These are phyloP conservation scores for Cyphomyrus discorhynchus DNA, from an alignment of 2,113 vertebrate species.

Conservation along the genomic window DNA sequence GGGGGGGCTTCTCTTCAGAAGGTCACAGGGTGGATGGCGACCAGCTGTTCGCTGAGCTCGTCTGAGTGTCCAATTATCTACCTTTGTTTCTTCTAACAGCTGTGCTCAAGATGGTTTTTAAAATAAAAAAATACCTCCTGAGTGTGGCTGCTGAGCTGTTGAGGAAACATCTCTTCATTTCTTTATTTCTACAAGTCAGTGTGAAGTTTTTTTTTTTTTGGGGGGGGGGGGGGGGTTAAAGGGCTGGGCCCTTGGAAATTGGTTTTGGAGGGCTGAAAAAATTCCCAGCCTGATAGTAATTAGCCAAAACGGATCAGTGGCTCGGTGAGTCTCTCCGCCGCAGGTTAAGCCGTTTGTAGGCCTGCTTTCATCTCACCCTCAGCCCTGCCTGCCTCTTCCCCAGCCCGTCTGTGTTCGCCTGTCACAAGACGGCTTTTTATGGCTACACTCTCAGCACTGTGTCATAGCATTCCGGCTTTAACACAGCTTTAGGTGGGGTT, in stretches of 20 bases:
- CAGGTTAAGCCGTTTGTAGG: constrained; percentile 62
- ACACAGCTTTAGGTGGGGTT: neutral
- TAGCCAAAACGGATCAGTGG: constrained; percentile 76
- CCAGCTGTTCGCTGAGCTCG: constrained; percentile 24
- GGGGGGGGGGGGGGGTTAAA: constrained; percentile 53
- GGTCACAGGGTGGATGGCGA: constrained; percentile 37
- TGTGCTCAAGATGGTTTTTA: constrained; percentile 53
- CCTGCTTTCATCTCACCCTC: constrained; percentile 25
- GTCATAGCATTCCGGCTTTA: neutral
- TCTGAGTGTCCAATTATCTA: constrained; percentile 37
- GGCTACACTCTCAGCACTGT: neutral
- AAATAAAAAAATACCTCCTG: constrained; percentile 32
- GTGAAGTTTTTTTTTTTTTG: constrained; percentile 45
- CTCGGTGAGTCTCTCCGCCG: constrained; percentile 55
- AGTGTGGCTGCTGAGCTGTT: neutral
- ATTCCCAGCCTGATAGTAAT: constrained; percentile 76
- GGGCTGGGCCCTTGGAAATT: constrained; percentile 73
- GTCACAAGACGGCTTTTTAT: constrained; percentile 32
- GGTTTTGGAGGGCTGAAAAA: constrained; percentile 73
- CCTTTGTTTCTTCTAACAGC: constrained; percentile 44
- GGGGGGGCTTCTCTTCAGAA: constrained; percentile 40
- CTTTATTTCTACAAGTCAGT: constrained; percentile 17
- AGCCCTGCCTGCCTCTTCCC: constrained; percentile 25
- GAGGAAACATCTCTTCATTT: neutral
- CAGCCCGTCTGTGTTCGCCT: constrained; percentile 59